Evolutionary conservation across 2,888 invertebrate species (phyloP).

Genomic region (Leptura quadrifasciata): DNA sequence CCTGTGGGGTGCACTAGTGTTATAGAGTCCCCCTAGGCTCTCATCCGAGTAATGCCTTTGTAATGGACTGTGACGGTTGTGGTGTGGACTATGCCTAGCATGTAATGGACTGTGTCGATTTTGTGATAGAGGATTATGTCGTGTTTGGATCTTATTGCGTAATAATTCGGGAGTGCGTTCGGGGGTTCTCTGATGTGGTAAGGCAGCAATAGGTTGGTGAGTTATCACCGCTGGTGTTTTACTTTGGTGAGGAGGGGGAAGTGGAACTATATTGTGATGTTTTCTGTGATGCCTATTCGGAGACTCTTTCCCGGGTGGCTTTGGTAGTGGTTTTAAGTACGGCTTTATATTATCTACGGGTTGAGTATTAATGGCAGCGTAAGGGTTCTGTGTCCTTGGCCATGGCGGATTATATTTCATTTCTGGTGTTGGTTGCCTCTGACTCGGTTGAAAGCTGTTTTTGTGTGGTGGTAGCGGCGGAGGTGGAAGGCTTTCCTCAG

Average conservation of each 20-base stretch:
- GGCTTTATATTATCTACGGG: slow-evolving; percentile 70
- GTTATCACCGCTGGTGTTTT: slow-evolving; percentile 51
- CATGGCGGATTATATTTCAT: slow-evolving; percentile 78
- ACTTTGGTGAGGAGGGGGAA: slow-evolving; percentile 65
- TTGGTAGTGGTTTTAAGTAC: slow-evolving; percentile 78
- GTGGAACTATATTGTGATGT: slow-evolving; percentile 62
- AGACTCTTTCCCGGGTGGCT: slow-evolving; percentile 75
- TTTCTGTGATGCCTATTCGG: slow-evolving; percentile 69
- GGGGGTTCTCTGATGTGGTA: slow-evolving; percentile 62
- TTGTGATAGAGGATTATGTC: slow-evolving; percentile 65
- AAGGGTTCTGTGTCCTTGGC: slow-evolving; percentile 77
- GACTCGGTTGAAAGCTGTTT: slow-evolving; percentile 62
- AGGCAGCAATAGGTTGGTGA: slow-evolving; percentile 52
- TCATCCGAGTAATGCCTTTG: slow-evolving; percentile 83
- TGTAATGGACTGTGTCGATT: slow-evolving; percentile 67
- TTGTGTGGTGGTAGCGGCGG: slow-evolving; percentile 79
- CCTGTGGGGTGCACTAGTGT: slow-evolving; percentile 73
- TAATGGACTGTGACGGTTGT: slow-evolving; percentile 73
- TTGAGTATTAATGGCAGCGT: slow-evolving; percentile 57
- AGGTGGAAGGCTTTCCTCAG: slow-evolving; percentile 76
- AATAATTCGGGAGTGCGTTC: slow-evolving; percentile 68
- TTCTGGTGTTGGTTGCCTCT: slow-evolving; percentile 62
- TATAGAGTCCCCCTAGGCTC: slow-evolving; percentile 75
- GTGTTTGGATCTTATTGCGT: slow-evolving; percentile 68
- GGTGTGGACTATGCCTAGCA: slow-evolving; percentile 68